These are phyloP conservation scores for Baryphthengus martii DNA, from an alignment of 2,113 vertebrate genomes.

Conservation along the genomic window DNA sequence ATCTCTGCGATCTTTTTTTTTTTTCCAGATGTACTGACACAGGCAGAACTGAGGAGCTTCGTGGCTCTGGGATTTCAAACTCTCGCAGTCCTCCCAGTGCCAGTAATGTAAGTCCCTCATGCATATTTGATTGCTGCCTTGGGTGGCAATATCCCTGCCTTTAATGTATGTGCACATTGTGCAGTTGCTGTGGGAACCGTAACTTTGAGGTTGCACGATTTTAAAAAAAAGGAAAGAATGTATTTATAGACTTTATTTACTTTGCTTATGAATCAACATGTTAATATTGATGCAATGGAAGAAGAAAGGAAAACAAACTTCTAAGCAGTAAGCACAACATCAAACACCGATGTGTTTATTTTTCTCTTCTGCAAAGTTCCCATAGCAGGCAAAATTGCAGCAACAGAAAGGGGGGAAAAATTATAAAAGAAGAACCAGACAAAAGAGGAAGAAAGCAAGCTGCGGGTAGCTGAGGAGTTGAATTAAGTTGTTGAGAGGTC, in stretches of 20 bases:
- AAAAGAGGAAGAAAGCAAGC: not conserved
- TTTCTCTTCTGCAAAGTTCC: slow-evolving; percentile 23
- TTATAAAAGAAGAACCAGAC: not conserved
- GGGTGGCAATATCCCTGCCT: not conserved
- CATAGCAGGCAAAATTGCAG: not conserved
- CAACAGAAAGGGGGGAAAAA: not conserved
- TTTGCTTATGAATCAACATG: slow-evolving; percentile 46
- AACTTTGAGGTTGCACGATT: slow-evolving; percentile 21
- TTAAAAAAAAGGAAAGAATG: not conserved
- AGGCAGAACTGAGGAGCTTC: not conserved
- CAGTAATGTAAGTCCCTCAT: not conserved
- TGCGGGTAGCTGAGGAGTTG: not conserved
- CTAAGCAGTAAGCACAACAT: slow-evolving; percentile 18
- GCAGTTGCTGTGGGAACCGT: slow-evolving; percentile 62
- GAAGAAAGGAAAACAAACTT: slow-evolving; percentile 59
- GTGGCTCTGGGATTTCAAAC: not conserved
- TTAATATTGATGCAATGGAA: slow-evolving; percentile 57
- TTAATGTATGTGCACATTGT: not conserved
- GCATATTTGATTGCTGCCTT: slow-evolving; percentile 26
- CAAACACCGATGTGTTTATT: slow-evolving; percentile 51
- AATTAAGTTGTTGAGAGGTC: not conserved
- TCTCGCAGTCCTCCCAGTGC: not conserved
- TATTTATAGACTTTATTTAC: slow-evolving; percentile 46
- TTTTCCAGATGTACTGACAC: not conserved
- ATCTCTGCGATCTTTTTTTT: fast-evolving